Evolutionary conservation across 2,113 vertebrate genomes (phyloP), one percentile per base, ranked within the genome.

Genomic region (Emydocephalus ijimae): DNA sequence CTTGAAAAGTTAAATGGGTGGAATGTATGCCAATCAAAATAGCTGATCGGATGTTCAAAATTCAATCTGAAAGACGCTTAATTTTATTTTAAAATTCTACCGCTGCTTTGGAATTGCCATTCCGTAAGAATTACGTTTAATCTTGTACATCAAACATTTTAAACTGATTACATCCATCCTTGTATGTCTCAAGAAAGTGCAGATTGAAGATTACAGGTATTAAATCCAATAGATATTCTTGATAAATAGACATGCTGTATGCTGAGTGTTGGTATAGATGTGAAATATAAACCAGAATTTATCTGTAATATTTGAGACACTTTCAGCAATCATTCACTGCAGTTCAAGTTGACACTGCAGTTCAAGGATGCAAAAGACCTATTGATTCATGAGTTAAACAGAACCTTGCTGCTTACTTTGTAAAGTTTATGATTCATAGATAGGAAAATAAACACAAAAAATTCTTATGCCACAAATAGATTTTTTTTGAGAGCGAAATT

Each of bases 331-430:
- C 92, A 43, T 93, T 92, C 92, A 54, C 89, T 50, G 94, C n/a
- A n/a, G n/a, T n/a, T n/a, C n/a, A n/a, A n/a, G n/a, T 94, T 95
- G 91, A 95, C 89, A 96, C 92, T 91, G 93, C 57, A 95, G 85
- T 96, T 97, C 95, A 97, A 96, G 87, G 91, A 95, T 94, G 94
- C 93, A 95, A 96, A 96, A 95, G 91, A 95, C 95, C 94, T 96
- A 95, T 92, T 96, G 93, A 96, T 96, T 93, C 0, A 0, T 61
- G 88, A 94, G 93, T 96, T 96, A 97, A 96, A 92, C 18, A 90
- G 91, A 93, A 96, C 89, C 91, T 89, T 21, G 86, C 95, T 92
- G 95, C 85, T 56, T 96, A 88, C 88, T 95, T 29, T 93, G 11
- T 87, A 94, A 90, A 89, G 91, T 93, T 85, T 52, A n/a, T 87